These are phyloP conservation scores for Watsonalla cultraria DNA, from an alignment of 2,888 invertebrate species.

Conservation along the genomic window DNA sequence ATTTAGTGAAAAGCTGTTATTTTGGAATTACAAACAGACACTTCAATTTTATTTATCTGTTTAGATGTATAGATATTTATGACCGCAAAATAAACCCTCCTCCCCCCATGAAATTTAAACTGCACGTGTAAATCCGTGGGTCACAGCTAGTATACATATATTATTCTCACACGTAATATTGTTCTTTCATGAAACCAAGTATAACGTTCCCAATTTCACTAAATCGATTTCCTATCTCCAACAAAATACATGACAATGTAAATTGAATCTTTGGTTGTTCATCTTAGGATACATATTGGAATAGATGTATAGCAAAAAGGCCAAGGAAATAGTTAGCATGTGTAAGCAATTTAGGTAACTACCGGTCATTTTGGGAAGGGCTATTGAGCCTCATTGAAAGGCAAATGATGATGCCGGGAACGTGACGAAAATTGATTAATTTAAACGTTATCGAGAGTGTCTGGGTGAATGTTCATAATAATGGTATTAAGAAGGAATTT, in stretches of 20 bases:
- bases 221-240: background rate
- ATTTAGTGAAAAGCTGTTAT: too few relatives aligned
- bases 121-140: too few relatives aligned
- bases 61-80: too few relatives aligned
- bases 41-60: too few relatives aligned
- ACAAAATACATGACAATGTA: background rate
- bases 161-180: background rate
- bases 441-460: background rate
- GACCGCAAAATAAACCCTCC: too few relatives aligned
- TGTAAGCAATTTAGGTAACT: background rate
- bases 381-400: background rate
- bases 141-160: background rate
- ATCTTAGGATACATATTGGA: background rate
- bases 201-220: background rate
- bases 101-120: background rate
- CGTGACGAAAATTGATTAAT: background rate
- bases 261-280: background rate
- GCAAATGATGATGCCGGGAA: background rate
- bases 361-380: background rate
- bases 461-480: background rate
- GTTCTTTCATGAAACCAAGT: background rate
- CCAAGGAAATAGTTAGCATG: background rate
- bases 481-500: too few relatives aligned
- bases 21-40: too few relatives aligned
- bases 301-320: background rate